Evolutionary conservation across 2,797 vertebrate species (phyloP).

Genomic region (Microctenopoma stevenorrisi): DNA sequence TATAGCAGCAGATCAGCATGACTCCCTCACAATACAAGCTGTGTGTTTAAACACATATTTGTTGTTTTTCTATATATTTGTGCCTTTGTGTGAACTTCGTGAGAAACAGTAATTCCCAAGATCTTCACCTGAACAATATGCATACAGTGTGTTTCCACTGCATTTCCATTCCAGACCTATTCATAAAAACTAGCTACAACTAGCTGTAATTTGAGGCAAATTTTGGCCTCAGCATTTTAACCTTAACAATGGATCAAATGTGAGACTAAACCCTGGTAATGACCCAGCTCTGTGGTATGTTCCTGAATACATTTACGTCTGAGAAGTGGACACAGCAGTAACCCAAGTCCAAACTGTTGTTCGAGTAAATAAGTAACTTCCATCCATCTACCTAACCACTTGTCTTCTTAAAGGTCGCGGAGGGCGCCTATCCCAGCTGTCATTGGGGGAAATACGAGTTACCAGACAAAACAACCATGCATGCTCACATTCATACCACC

Average conservation of each 20-base stretch:
- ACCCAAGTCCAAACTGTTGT: no score
- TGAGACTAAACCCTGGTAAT: not conserved
- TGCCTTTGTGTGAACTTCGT: slow-evolving; percentile 13
- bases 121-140: not conserved
- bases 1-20: slow-evolving; percentile 79
- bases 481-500: no score
- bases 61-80: not conserved
- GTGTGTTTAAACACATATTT: slow-evolving; percentile 25
- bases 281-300: no score
- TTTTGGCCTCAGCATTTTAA: not conserved
- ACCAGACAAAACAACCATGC: no score
- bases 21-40: slow-evolving; percentile 52
- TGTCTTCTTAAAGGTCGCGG: no score
- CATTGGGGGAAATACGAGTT: no score
- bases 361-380: no score
- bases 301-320: no score
- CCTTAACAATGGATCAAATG: not conserved
- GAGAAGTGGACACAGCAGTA: no score
- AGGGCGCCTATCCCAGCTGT: no score
- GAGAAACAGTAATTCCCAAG: not conserved
- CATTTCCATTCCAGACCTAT: not conserved
- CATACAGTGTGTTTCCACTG: not conserved
- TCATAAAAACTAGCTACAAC: not conserved
- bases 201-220: not conserved
- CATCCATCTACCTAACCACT: no score